phyloP scores from a whole-genome alignment of 2,888 invertebrate genomes.

The Callinectes sapidus region DNA sequence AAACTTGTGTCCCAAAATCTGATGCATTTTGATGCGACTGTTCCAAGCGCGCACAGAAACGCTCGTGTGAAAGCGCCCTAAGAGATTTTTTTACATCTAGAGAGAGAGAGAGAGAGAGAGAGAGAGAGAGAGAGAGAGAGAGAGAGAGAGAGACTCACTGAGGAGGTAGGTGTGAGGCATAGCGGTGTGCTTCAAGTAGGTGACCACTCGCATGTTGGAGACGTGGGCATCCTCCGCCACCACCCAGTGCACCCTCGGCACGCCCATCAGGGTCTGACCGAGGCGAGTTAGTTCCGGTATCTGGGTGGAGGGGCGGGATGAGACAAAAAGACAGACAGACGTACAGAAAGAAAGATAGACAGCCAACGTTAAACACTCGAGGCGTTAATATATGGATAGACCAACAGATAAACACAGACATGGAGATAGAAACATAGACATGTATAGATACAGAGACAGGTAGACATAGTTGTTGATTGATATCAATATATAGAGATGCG shows the following conservation, averaged over 20 bases:
- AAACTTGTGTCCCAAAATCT: no score
- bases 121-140: background rate
- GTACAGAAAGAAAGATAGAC: no score
- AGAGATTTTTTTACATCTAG: background rate
- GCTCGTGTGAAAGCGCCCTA: no score
- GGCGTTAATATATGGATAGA: background rate
- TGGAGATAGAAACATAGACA: background rate
- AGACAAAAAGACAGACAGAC: background rate
- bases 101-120: background rate
- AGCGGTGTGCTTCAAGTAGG: constrained; percentile 27
- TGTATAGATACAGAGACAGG: background rate
- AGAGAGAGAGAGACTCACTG: constrained; percentile 46
- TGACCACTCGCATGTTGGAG: constrained; percentile 16
- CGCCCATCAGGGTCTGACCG: constrained; percentile 61
- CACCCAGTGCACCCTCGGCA: constrained; percentile 57
- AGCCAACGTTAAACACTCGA: no score
- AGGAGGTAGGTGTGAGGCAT: constrained; percentile 58
- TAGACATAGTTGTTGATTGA: background rate
- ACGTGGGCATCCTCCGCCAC: constrained; percentile 53
- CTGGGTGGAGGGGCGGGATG: background rate
- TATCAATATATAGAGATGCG: background rate
- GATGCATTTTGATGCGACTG: no score
- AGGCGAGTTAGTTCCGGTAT: constrained; percentile 59
- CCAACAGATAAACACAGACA: background rate
- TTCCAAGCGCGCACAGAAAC: no score